These are phyloP conservation scores for Lacerta viridis DNA, from an alignment of 2,797 vertebrate species.

Conservation along the genomic window DNA sequence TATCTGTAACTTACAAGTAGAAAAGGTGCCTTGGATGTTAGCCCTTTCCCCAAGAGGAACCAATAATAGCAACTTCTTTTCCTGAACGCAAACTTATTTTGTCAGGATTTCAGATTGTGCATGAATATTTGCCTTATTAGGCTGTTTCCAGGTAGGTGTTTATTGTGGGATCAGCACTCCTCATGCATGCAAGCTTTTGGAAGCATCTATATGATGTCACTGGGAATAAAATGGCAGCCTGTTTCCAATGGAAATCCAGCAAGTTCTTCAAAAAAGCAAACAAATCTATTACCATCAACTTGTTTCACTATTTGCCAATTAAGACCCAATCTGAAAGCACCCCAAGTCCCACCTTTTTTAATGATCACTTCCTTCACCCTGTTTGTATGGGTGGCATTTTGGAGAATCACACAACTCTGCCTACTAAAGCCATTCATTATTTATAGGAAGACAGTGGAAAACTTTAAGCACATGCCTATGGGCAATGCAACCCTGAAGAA, in stretches of 20 bases:
- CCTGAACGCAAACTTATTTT: conserved; percentile 8
- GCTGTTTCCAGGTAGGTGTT: no score
- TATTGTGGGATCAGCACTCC: background rate
- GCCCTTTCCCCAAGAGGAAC: background rate
- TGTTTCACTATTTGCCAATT: no score
- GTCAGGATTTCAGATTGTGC: background rate
- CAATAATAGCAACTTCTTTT: accelerated
- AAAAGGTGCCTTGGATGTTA: conserved; percentile 54
- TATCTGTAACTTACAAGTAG: conserved; percentile 7
- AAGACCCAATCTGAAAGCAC: no score
- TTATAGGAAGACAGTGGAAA: conserved; percentile 78
- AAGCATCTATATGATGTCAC: no score
- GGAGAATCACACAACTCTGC: conserved; percentile 63
- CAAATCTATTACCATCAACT: no score
- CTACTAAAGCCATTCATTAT: conserved; percentile 74
- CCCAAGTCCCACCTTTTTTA: conserved; percentile 21
- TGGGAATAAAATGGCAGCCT: no score
- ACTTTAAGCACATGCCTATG: conserved; percentile 64
- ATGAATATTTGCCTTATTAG: conserved; percentile 8
- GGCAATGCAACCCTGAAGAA: conserved; percentile 67
- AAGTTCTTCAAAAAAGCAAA: no score
- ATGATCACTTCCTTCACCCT: conserved; percentile 36
- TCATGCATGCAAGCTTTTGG: no score
- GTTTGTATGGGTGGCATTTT: conserved; percentile 43
- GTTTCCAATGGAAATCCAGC: no score